Base-by-base conservation (phyloP, 2,797 vertebrate genomes). In the Poliocrania exsul region DNA sequence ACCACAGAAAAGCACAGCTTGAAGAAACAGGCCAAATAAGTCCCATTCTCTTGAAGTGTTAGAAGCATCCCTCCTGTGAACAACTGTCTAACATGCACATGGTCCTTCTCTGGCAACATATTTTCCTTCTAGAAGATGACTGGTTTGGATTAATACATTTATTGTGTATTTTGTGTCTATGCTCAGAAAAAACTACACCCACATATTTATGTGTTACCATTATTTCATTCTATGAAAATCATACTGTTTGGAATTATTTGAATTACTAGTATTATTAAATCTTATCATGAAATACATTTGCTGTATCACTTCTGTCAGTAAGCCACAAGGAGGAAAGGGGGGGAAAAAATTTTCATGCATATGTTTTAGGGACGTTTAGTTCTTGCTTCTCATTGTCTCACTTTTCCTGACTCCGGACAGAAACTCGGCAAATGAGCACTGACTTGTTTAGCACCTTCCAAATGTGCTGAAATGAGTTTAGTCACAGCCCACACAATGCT, bases 381-480 rank as follows among this genome's bases (percentile, higher is more conserved):
- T 96, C 88, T 60, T 75, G 10, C 35, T 89, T 54, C 42, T 88
- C 42, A 44, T 87, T 92, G 92, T 93, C 57, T 93, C 86, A 82
- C 79, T 91, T 94, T 29, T 87, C 47, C 50, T 89, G 69, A 83
- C 73, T 87, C 38, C n/a, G 80, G 78, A 75, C 57, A 95, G 53
- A 89, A 88, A 62, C 82, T 91, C 61, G 1, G 79, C 53, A 91
- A 89, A 81, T 4, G 19, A 94, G 47, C 57, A 26, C 65, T 89
- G 91, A 92, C 69, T 94, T 89, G 25, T 83, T 96, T 91, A 94
- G 35, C 86, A 95, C 90, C 66, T 62, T 91, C 61, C 72, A 81
- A 96, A 96, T 90, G 88, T 93, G 92, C 65, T 94, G 75, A 94
- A 95, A 69, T 38, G n/a, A 85, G 61, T 74, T 94, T 81, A 95